Base-by-base conservation (phyloP, 1,140 invertebrate species). In the Drosophila novamexicana region DNA sequence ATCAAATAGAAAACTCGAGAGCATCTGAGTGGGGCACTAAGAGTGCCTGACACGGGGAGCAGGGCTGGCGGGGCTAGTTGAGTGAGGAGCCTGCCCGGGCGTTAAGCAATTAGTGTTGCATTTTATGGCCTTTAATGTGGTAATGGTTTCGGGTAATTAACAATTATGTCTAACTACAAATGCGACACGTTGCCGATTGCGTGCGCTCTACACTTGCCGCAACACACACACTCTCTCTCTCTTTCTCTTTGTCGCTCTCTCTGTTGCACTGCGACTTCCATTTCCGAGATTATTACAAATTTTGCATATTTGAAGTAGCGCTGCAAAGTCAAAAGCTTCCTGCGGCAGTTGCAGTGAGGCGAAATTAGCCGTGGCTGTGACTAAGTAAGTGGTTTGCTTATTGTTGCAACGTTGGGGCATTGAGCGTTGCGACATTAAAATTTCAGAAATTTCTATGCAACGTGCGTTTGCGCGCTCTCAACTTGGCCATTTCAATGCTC, bases 101-200 rank as follows among this genome's bases (percentile, higher is more conserved):
- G 66, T 89, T 81, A 84, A 89, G 84, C 84, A 88, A 88, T 88
- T 88, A 88, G 84, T 88, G 84, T 88, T 88, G 84, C 84, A 88
- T 88, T 88, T 88, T 88, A 88, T 88, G 80, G 84, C 84, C 84
- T 88, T 88, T 88, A 88, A 88, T 88, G 84, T 88, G 84, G 84
- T 88, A 88, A 88, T 88, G 84, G 84, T 90, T 88, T 88, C 74
- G 84, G 83, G 84, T 88, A 88, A 88, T 88, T 88, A 88, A 88
- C 84, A 88, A 88, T 88, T 88, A 88, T 88, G 80, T 89, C 84
- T 89, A 86, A 89, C 83, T 86, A 88, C 82, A 88, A 88, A 88
- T 88, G 82, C 82, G 82, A 86, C 82, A 86, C 82, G 83, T 86
- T 86, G 82, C 82, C 82, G 83, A 88, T 86, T 83, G 79, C 82